A percentile compares a stretch with the other conserved stretches of the same genome.
phyloP scores from a whole-genome alignment of 2,888 invertebrate species.

The Cetonia aurata region DNA sequence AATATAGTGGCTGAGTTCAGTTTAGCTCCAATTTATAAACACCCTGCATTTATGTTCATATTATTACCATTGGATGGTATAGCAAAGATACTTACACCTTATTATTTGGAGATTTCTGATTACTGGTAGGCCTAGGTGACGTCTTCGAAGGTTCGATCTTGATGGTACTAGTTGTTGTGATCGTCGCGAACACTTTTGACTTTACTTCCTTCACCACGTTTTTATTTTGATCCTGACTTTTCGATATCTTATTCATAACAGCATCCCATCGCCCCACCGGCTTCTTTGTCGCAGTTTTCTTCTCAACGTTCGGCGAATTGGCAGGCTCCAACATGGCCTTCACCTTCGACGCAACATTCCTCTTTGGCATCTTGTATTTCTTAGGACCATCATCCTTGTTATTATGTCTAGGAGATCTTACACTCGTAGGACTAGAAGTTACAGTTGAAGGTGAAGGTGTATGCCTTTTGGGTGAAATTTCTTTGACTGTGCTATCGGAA shows the following conservation, averaged over 20 bases:
- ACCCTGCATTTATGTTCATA: background rate
- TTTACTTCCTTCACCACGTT: conserved; percentile 87
- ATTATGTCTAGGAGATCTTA: conserved; percentile 58
- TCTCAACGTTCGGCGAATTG: conserved; percentile 72
- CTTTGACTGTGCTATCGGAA: conserved; percentile 48
- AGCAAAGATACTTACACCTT: conserved; percentile 52
- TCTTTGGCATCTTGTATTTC: conserved; percentile 83
- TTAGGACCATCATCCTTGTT: conserved; percentile 71
- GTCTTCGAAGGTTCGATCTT: conserved; percentile 24
- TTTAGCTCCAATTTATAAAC: too few relatives aligned
- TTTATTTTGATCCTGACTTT: conserved; percentile 78
- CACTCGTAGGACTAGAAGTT: conserved; percentile 59
- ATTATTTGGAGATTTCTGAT: conserved; percentile 57
- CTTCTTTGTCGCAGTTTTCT: conserved; percentile 69
- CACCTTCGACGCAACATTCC: conserved; percentile 82
- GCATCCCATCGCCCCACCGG: conserved; percentile 83
- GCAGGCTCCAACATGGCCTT: conserved; percentile 78
- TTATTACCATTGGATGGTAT: too few relatives aligned
- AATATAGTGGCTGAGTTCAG: too few relatives aligned
- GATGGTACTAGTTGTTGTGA: conserved; percentile 49
- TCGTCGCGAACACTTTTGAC: conserved; percentile 73
- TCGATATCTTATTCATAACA: conserved; percentile 86
- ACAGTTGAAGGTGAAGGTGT: conserved; percentile 58
- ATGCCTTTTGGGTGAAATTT: conserved; percentile 58
- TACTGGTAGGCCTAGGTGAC: conserved; percentile 48